Evolutionary conservation across 2,797 vertebrate genomes (phyloP).

Genomic region (Rhynchotus rufescens): DNA sequence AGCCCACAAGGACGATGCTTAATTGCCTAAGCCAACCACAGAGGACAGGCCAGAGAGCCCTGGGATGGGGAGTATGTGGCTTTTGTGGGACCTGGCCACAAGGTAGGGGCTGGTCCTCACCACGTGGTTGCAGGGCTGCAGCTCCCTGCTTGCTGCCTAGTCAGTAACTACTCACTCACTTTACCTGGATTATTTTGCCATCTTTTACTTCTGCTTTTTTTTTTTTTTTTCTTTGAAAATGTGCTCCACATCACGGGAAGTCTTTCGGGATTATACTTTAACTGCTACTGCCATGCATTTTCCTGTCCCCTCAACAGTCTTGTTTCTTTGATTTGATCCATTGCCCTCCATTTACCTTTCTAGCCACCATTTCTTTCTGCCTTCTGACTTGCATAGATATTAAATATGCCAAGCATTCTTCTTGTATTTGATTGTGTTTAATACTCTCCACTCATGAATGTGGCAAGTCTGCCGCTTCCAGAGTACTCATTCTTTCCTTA

Average conservation of each 20-base stretch:
- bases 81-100: not conserved
- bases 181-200: not conserved
- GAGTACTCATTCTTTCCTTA: not conserved
- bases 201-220: not conserved
- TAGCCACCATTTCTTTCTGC: constrained; percentile 69
- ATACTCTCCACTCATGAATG: constrained; percentile 41
- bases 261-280: not conserved
- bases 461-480: constrained; percentile 10
- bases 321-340: constrained; percentile 74
- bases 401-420: constrained; percentile 36
- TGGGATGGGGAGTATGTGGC: rapidly evolving
- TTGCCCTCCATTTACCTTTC: constrained; percentile 63
- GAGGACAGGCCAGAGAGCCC: not conserved
- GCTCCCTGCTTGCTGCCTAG: rapidly evolving
- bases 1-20: rapidly evolving
- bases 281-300: not conserved
- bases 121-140: not conserved
- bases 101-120: no score
- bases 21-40: not conserved
- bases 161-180: not conserved
- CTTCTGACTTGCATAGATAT: constrained; percentile 58
- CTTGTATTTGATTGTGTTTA: constrained; percentile 59
- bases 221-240: not conserved
- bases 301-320: constrained; percentile 23
- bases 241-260: not conserved